phyloP scores from a whole-genome alignment of 2,888 invertebrate genomes.

The Lithophane leautieri region DNA sequence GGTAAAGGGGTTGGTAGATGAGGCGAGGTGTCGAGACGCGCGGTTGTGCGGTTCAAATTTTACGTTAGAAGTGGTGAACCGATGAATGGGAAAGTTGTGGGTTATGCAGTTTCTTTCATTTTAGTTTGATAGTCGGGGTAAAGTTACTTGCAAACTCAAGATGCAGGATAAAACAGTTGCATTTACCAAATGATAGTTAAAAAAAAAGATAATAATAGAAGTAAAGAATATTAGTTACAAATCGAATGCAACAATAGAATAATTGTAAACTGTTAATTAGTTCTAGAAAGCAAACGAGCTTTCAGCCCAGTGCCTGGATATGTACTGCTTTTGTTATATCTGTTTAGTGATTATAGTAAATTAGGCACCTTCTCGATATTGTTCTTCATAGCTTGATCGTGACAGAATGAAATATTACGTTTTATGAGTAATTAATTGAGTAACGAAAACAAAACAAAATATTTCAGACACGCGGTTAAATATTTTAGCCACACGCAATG shows the following conservation, averaged over 20 bases:
- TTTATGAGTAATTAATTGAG: neutral
- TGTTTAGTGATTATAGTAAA: neutral
- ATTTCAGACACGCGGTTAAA: neutral
- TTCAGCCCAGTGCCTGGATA: too few species aligned
- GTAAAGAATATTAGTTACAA: neutral
- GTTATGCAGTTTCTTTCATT: neutral
- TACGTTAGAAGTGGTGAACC: neutral
- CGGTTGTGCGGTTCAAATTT: neutral
- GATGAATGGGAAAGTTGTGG: neutral
- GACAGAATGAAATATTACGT: too few species aligned
- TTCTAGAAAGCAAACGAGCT: neutral
- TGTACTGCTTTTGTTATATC: neutral
- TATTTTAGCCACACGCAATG: neutral
- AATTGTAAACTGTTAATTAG: neutral
- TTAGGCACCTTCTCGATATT: neutral
- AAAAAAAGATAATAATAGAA: neutral
- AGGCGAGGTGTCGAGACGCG: neutral
- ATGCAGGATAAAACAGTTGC: neutral
- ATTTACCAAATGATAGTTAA: neutral
- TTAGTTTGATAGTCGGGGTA: neutral
- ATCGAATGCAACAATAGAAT: too few species aligned
- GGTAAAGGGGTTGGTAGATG: constrained; percentile 36
- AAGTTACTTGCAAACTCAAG: neutral
- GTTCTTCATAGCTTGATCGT: neutral
- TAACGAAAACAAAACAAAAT: neutral